These are phyloP conservation scores for Pseudomyrmex pallidus DNA, from an alignment of 1,140 invertebrate genomes.

Conservation along the genomic window DNA sequence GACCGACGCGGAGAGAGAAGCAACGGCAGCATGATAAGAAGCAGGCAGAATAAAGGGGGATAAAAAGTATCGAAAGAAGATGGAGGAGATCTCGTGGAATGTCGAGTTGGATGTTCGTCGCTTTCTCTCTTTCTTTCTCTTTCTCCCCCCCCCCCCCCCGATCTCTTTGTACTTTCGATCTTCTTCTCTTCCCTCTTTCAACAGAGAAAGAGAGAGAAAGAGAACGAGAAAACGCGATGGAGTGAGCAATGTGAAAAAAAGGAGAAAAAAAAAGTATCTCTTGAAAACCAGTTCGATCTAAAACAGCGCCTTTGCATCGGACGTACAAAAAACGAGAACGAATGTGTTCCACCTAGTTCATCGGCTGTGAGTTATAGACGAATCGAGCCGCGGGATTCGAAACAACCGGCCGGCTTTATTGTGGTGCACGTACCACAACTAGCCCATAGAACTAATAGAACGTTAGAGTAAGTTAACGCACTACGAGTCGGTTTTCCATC, in stretches of 20 bases:
- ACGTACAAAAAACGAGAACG: slow-evolving; percentile 57
- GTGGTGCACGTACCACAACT: slow-evolving; percentile 2
- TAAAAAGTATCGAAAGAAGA: slow-evolving; percentile 61
- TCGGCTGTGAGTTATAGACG: slow-evolving; percentile 50
- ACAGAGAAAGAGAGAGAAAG: neutral
- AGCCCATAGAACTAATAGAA: neutral
- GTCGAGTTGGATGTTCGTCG: slow-evolving; percentile 48
- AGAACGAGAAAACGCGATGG: slow-evolving; percentile 3
- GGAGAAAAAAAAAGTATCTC: slow-evolving; percentile 41
- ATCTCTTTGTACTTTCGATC: slow-evolving; percentile 38
- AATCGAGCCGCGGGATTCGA: slow-evolving; percentile 46
- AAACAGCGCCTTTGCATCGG: slow-evolving; percentile 67
- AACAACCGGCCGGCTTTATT: slow-evolving; percentile 49
- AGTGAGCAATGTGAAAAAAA: slow-evolving; percentile 26
- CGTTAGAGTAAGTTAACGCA: neutral
- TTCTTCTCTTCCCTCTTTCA: neutral
- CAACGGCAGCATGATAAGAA: slow-evolving; percentile 45
- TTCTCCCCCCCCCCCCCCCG: neutral
- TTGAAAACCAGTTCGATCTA: slow-evolving; percentile 67
- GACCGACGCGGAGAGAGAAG: slow-evolving; percentile 5
- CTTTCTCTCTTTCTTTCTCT: neutral
- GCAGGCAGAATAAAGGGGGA: slow-evolving; percentile 42
- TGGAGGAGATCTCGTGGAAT: slow-evolving; percentile 61
- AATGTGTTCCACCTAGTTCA: slow-evolving; percentile 28
- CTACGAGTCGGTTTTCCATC: neutral